Evolutionary conservation across 2,797 vertebrate species (phyloP).

Genomic region (Leptatherina wallacei): DNA sequence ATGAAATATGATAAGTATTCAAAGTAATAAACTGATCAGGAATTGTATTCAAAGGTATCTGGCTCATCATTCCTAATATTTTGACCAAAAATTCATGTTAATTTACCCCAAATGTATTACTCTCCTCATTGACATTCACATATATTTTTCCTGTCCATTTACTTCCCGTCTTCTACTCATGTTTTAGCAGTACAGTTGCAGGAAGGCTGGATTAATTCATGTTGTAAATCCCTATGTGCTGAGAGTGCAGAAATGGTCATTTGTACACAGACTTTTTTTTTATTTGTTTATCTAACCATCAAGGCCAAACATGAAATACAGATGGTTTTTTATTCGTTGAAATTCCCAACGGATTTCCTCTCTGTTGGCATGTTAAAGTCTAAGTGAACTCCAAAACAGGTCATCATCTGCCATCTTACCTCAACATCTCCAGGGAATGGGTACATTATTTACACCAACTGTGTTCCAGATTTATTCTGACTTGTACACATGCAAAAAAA

Average conservation of each 20-base stretch:
- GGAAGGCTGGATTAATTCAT: not conserved
- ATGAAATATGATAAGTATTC: not conserved
- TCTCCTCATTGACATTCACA: not conserved
- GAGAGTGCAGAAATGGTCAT: not conserved
- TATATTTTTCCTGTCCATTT: not conserved
- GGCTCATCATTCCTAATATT: not conserved
- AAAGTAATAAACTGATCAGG: not conserved
- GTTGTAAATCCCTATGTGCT: not conserved
- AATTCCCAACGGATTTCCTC: slow-evolving; percentile 3
- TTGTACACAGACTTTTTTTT: not conserved
- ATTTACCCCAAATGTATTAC: not conserved
- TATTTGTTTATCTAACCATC: not conserved
- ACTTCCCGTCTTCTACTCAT: not conserved
- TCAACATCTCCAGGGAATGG: not conserved
- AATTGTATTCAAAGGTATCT: not conserved
- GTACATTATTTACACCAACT: not conserved
- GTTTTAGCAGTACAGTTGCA: not conserved
- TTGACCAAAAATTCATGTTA: not conserved
- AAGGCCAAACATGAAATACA: not conserved
- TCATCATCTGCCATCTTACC: slow-evolving; percentile 38
- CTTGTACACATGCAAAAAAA: too few species aligned
- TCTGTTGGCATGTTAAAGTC: slow-evolving; percentile 19
- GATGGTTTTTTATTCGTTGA: slow-evolving; percentile 13
- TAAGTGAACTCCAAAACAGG: slow-evolving; percentile 35
- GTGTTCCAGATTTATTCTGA: not conserved